These are phyloP conservation scores for Remorina albescens DNA, from an alignment of 2,797 vertebrate genomes.

Conservation along the genomic window DNA sequence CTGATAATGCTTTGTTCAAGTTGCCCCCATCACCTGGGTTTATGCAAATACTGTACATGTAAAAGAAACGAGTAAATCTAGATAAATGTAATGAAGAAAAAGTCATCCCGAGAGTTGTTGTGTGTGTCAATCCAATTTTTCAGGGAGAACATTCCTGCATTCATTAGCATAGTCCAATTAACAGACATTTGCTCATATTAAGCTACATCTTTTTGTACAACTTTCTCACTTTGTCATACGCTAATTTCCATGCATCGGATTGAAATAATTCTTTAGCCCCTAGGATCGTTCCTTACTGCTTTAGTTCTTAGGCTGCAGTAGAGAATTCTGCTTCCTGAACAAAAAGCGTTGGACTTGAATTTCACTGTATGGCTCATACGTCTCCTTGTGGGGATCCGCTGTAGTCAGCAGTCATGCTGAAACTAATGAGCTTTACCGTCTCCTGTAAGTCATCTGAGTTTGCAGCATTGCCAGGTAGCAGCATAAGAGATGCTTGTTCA, in stretches of 20 bases:
- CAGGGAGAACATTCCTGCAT: neutral
- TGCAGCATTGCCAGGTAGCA: conserved; percentile 46
- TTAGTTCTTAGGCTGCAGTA: neutral
- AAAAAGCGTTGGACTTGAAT: conserved; percentile 23
- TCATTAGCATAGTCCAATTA: conserved; percentile 15
- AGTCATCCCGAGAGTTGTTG: neutral
- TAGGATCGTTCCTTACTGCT: conserved; percentile 4
- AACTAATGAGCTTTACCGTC: conserved; percentile 67
- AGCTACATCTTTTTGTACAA: neutral
- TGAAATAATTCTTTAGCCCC: neutral
- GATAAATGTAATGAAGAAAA: conserved; percentile 9
- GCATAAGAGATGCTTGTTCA: conserved; percentile 45
- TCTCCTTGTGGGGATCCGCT: conserved; percentile 19
- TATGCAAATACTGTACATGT: neutral
- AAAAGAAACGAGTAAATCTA: neutral
- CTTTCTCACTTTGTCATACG: conserved; percentile 23
- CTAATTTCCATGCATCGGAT: conserved; percentile 5
- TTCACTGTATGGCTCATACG: conserved; percentile 9
- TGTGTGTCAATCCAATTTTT: conserved; percentile 4
- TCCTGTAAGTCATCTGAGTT: conserved; percentile 47
- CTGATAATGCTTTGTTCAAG: conserved; percentile 22
- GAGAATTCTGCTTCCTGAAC: neutral
- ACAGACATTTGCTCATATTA: conserved; percentile 1
- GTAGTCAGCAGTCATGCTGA: conserved; percentile 18
- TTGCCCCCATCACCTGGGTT: neutral